Percentiles rank a stretch among this genome's conserved stretches.
Conservation (phyloP, 2,113 vertebrate genomes). For the Choloepus hoffmanni region DNA sequence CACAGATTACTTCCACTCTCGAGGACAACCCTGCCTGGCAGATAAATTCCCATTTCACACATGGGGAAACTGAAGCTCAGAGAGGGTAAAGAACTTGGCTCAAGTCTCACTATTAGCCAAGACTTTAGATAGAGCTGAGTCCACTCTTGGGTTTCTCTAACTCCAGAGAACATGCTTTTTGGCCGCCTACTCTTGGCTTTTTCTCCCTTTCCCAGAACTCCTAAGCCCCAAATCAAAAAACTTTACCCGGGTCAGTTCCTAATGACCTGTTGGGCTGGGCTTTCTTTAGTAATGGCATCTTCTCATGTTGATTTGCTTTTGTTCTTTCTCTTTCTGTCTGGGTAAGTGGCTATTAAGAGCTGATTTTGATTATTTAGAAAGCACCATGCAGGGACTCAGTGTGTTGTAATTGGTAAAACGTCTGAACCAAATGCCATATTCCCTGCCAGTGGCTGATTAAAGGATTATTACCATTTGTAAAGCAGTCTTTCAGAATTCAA, state of each 20-base stretch:
- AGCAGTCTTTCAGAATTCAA: conserved; percentile 68
- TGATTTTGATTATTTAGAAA: conserved; percentile 77
- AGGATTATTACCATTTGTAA: conserved; percentile 75
- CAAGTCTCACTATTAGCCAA: background rate
- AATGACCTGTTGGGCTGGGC: background rate
- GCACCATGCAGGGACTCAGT: conserved; percentile 68
- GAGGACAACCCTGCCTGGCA: background rate
- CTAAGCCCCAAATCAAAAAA: background rate
- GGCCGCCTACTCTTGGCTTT: background rate
- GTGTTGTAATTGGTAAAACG: conserved; percentile 79
- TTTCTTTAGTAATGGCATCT: conserved; percentile 25
- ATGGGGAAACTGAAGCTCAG: background rate
- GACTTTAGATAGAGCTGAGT: background rate
- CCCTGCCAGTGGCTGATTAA: conserved; percentile 75
- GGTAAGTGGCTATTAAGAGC: conserved; percentile 60
- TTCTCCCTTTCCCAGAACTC: background rate
- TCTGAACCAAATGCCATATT: conserved; percentile 71
- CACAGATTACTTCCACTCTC: background rate
- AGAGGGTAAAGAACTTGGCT: background rate
- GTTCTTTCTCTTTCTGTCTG: conserved; percentile 57
- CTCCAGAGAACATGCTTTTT: background rate
- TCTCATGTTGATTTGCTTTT: conserved; percentile 47
- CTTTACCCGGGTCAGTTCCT: background rate
- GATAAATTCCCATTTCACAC: background rate
- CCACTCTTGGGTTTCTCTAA: background rate